Percentiles rank a stretch among this genome's conserved stretches.
These are phyloP conservation scores for Podilymbus podiceps DNA, from an alignment of 2,113 vertebrate genomes.

Conservation along the genomic window DNA sequence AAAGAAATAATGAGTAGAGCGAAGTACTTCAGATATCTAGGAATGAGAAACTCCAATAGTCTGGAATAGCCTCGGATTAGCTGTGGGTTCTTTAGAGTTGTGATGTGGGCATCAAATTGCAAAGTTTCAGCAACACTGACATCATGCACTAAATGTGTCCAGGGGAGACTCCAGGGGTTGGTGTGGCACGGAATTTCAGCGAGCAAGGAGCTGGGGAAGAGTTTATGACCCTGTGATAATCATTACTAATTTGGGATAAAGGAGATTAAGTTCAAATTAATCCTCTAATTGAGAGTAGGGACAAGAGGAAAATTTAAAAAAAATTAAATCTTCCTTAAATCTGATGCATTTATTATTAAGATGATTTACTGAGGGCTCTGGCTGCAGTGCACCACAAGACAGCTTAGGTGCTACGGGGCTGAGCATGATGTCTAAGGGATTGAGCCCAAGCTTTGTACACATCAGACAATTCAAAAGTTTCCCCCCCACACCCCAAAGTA, in stretches of 20 bases:
- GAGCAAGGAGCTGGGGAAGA: background rate
- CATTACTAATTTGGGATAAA: background rate
- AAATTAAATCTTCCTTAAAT: background rate
- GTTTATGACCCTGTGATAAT: background rate
- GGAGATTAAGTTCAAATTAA: background rate
- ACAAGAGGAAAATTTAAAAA: background rate
- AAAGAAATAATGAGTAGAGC: background rate
- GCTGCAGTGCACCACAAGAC: background rate
- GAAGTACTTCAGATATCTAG: background rate
- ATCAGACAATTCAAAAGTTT: background rate
- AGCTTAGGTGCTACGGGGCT: background rate
- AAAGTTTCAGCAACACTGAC: background rate
- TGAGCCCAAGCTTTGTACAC: background rate
- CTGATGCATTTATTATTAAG: background rate
- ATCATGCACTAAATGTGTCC: background rate
- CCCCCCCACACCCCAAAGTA: too few relatives aligned
- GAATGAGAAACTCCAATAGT: background rate
- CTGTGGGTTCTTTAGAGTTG: background rate
- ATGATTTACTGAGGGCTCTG: background rate
- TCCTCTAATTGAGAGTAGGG: background rate
- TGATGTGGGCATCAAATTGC: background rate
- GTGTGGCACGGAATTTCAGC: background rate
- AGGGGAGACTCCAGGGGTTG: background rate
- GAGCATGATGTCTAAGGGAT: background rate
- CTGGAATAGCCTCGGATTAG: background rate